Conservation (phyloP, 2,888 invertebrate genomes). For the Tillus elongatus region DNA sequence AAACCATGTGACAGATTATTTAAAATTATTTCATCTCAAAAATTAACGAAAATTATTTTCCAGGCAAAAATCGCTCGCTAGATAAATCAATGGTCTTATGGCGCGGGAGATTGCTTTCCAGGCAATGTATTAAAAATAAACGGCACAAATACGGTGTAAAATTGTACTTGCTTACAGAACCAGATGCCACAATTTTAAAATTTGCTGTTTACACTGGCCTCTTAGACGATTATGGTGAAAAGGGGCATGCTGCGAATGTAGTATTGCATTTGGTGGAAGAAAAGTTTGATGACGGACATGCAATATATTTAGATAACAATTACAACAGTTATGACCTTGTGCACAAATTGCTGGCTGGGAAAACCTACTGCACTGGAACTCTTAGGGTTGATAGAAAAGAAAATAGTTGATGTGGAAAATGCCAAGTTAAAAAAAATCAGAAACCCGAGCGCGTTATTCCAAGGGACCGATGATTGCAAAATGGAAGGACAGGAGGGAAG, state of each 20-base stretch:
- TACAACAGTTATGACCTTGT: slow-evolving; percentile 2
- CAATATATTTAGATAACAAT: slow-evolving; percentile 9
- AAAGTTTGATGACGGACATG: slow-evolving; percentile 5
- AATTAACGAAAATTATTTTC: not conserved
- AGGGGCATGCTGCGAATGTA: slow-evolving; percentile 19
- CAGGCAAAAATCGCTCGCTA: not conserved
- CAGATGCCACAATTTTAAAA: slow-evolving; percentile 23
- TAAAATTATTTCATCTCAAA: not conserved
- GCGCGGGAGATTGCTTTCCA: slow-evolving; percentile 10
- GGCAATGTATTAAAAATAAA: slow-evolving; percentile 14
- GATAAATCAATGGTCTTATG: slow-evolving; percentile 5
- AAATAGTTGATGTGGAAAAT: slow-evolving; percentile 20
- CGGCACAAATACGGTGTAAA: slow-evolving; percentile 17
- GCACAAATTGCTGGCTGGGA: not conserved
- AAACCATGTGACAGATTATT: too few relatives aligned
- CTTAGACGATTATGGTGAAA: slow-evolving; percentile 20
- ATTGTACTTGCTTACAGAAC: slow-evolving; percentile 24
- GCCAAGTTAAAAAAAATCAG: slow-evolving; percentile 22
- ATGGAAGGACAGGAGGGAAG: slow-evolving; percentile 29
- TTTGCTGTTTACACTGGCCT: slow-evolving; percentile 24
- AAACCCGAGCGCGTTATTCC: slow-evolving; percentile 19
- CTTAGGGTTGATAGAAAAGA: slow-evolving; percentile 24
- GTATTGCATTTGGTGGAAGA: slow-evolving; percentile 9
- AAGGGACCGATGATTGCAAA: slow-evolving; percentile 26
- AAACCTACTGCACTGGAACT: slow-evolving; percentile 34